Conservation (phyloP, 2,888 invertebrate genomes). For the Meloe dianella region DNA sequence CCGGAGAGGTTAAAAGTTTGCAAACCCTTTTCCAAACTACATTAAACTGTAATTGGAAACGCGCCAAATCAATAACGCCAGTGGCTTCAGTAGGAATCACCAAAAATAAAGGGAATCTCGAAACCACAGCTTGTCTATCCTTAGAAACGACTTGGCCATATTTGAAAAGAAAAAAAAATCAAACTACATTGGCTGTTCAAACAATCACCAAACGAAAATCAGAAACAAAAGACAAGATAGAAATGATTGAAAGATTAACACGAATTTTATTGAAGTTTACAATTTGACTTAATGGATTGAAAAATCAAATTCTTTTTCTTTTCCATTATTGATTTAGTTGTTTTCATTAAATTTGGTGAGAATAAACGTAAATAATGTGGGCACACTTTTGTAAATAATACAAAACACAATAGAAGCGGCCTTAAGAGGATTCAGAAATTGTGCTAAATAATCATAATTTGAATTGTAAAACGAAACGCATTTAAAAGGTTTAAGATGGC, state of each 20-base stretch:
- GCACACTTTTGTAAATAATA: background rate
- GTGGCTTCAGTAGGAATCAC: conserved; percentile 37
- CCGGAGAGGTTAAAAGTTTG: conserved; percentile 43
- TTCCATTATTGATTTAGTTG: background rate
- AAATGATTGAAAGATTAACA: too few relatives aligned
- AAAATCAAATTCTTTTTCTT: background rate
- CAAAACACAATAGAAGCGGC: conserved; percentile 1
- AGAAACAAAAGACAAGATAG: too few relatives aligned
- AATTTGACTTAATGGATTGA: background rate
- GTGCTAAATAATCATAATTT: conserved; percentile 13
- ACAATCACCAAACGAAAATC: background rate
- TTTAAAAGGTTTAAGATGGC: conserved; percentile 11
- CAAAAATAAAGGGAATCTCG: conserved; percentile 37
- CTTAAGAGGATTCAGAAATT: background rate
- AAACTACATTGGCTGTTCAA: background rate
- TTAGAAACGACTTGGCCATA: conserved; percentile 28
- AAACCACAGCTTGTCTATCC: conserved; percentile 28
- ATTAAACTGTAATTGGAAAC: conserved; percentile 46
- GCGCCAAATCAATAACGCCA: conserved; percentile 44
- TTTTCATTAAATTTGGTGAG: background rate
- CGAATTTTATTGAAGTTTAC: too few relatives aligned
- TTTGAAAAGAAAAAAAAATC: conserved; percentile 17
- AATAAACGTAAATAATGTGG: conserved; percentile 1
- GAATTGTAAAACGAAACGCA: conserved; percentile 11
- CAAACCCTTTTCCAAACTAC: conserved; percentile 43